Conservation (phyloP, 2,888 invertebrate species). For the Chrysodeixis includens region DNA sequence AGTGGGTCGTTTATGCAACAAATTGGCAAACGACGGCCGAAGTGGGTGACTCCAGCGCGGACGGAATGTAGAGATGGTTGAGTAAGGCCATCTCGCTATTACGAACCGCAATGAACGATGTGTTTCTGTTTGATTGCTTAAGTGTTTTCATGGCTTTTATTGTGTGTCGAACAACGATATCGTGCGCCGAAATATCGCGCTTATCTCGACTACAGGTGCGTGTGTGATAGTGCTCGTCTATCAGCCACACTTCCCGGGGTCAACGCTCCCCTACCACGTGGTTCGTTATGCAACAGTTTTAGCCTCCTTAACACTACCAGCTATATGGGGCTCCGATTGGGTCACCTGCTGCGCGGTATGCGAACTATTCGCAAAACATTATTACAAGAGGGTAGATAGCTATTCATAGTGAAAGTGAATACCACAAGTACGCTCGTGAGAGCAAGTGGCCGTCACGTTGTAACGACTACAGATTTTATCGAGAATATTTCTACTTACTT, state of each 20-base stretch:
- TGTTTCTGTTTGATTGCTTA: slow-evolving; percentile 60
- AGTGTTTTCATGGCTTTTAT: slow-evolving; percentile 60
- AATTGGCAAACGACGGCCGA: slow-evolving; percentile 76
- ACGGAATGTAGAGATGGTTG: slow-evolving; percentile 77
- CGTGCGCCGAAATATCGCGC: slow-evolving; percentile 66
- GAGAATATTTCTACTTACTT: slow-evolving; percentile 64
- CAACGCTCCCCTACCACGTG: slow-evolving; percentile 82
- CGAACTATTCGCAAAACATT: slow-evolving; percentile 40
- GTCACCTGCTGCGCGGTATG: slow-evolving; percentile 56
- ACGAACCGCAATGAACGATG: slow-evolving; percentile 56
- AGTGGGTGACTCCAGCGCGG: slow-evolving; percentile 78
- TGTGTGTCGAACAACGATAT: slow-evolving; percentile 70
- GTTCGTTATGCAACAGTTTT: slow-evolving; percentile 74
- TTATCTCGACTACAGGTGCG: slow-evolving; percentile 77
- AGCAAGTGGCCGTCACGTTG: slow-evolving; percentile 62
- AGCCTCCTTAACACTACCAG: slow-evolving; percentile 63
- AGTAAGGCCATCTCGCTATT: slow-evolving; percentile 72
- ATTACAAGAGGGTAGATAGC: slow-evolving; percentile 58
- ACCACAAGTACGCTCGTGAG: slow-evolving; percentile 60
- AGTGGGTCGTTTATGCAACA: slow-evolving; percentile 87
- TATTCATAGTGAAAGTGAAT: slow-evolving; percentile 76
- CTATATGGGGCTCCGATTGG: slow-evolving; percentile 61
- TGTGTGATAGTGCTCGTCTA: slow-evolving; percentile 74
- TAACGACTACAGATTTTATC: slow-evolving; percentile 70
- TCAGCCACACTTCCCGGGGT: slow-evolving; percentile 78